phyloP scores from a whole-genome alignment of 1,140 invertebrate genomes.

The Pomacea maculata region DNA sequence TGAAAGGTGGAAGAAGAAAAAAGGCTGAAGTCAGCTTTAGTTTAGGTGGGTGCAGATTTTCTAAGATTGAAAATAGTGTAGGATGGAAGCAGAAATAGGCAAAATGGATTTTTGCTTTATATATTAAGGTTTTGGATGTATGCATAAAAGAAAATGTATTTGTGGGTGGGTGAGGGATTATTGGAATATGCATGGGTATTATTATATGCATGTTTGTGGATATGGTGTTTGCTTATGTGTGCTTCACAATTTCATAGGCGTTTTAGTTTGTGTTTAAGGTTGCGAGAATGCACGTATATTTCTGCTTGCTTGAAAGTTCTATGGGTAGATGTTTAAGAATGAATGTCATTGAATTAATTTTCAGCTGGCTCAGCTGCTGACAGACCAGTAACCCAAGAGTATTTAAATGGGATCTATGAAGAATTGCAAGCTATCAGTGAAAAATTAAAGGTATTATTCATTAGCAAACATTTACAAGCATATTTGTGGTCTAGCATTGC shows the following conservation, averaged over 20 bases:
- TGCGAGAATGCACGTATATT: too few relatives aligned
- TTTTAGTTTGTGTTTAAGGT: too few relatives aligned
- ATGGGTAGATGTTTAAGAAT: too few relatives aligned
- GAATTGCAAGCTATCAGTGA: conserved; percentile 59
- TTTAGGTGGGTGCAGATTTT: neutral
- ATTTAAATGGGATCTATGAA: conserved; percentile 56
- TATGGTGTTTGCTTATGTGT: too few relatives aligned
- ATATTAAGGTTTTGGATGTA: neutral
- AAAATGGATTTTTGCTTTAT: neutral
- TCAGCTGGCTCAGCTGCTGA: conserved; percentile 24
- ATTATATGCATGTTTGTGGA: neutral
- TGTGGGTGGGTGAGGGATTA: neutral
- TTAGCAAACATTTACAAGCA: conserved; percentile 7
- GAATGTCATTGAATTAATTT: neutral
- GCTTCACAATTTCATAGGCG: too few relatives aligned
- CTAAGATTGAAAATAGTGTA: neutral
- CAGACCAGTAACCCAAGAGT: conserved; percentile 35
- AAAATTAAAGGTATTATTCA: conserved; percentile 50
- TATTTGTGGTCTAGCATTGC: neutral
- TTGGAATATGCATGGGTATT: too few relatives aligned
- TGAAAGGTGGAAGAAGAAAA: conserved; percentile 20
- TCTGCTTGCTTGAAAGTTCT: too few relatives aligned
- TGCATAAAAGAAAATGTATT: neutral
- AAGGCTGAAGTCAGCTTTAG: conserved; percentile 15
- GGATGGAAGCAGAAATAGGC: neutral